A percentile compares a stretch with the other conserved stretches of the same genome.
phyloP scores from a whole-genome alignment of 1,140 invertebrate genomes.

The Nixonia krombeini region DNA sequence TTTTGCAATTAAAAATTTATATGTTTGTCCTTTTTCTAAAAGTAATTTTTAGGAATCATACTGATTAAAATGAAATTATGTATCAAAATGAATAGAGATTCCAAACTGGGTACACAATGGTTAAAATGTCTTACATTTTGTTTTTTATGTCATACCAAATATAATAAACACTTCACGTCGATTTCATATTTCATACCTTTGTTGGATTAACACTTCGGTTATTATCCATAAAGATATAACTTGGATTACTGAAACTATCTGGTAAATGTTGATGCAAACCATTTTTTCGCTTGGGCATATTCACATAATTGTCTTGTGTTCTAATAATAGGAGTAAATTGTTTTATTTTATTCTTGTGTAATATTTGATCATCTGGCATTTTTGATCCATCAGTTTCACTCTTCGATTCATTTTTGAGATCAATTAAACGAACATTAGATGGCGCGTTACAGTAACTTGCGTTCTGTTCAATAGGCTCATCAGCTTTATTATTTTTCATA shows the following conservation, averaged over 20 bases:
- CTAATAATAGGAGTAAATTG: constrained; percentile 62
- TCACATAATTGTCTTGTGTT: constrained; percentile 74
- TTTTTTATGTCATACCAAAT: no score
- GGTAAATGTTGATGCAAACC: constrained; percentile 68
- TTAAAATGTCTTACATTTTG: no score
- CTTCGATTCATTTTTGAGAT: constrained; percentile 36
- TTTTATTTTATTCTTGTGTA: constrained; percentile 12
- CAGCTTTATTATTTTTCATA: constrained; percentile 11
- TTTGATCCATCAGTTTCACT: neutral
- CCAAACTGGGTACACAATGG: no score
- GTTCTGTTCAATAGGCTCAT: constrained; percentile 33
- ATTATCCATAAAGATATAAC: constrained; percentile 75
- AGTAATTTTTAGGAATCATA: no score
- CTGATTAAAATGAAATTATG: no score
- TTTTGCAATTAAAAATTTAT: no score
- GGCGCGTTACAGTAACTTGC: constrained; percentile 64
- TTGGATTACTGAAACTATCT: constrained; percentile 70
- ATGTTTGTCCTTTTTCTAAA: no score
- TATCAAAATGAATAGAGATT: no score
- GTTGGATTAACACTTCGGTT: constrained; percentile 62
- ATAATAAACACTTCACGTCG: no score
- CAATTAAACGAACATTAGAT: constrained; percentile 46
- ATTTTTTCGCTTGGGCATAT: constrained; percentile 74
- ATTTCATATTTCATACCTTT: constrained; percentile 32
- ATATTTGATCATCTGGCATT: neutral